A percentile compares a stretch with the other conserved stretches of the same genome.
Evolutionary conservation across 2,797 vertebrate genomes (phyloP).

Genomic region (Pempheris klunzingeri): DNA sequence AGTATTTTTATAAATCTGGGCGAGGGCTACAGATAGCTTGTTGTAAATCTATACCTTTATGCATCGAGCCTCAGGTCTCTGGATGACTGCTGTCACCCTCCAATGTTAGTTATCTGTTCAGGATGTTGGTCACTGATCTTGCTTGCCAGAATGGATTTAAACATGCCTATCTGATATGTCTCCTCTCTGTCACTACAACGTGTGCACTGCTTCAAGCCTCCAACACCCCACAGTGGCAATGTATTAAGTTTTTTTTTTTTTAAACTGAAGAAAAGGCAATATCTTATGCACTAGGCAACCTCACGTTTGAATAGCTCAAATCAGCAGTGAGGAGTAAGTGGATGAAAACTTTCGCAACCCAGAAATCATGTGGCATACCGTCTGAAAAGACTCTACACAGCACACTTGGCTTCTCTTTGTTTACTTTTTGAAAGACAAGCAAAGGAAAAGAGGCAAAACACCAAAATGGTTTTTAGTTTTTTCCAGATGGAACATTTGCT

Average conservation of each 20-base stretch:
- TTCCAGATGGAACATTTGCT: neutral
- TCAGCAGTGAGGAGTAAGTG: neutral
- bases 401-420: neutral
- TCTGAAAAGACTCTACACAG: slow-evolving; percentile 3
- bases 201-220: neutral
- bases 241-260: slow-evolving; percentile 28
- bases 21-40: neutral
- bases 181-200: slow-evolving; percentile 27
- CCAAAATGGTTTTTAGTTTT: neutral
- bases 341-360: slow-evolving; percentile 12
- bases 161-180: slow-evolving; percentile 19
- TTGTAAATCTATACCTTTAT: slow-evolving; percentile 28
- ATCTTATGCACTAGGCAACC: neutral
- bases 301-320: slow-evolving; percentile 8
- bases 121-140: slow-evolving; percentile 26
- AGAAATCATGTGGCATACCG: neutral
- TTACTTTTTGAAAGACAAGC: slow-evolving; percentile 29
- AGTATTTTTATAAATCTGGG: slow-evolving; percentile 12
- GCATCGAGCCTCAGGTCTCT: slow-evolving; percentile 4
- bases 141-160: slow-evolving; percentile 34
- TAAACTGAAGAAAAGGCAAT: slow-evolving; percentile 11
- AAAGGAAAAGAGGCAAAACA: neutral
- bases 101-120: slow-evolving; percentile 31
- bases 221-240: neutral
- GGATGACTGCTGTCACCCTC: slow-evolving; percentile 26